These are phyloP conservation scores for Calameuta idolon DNA, from an alignment of 2,888 invertebrate species.

Conservation along the genomic window DNA sequence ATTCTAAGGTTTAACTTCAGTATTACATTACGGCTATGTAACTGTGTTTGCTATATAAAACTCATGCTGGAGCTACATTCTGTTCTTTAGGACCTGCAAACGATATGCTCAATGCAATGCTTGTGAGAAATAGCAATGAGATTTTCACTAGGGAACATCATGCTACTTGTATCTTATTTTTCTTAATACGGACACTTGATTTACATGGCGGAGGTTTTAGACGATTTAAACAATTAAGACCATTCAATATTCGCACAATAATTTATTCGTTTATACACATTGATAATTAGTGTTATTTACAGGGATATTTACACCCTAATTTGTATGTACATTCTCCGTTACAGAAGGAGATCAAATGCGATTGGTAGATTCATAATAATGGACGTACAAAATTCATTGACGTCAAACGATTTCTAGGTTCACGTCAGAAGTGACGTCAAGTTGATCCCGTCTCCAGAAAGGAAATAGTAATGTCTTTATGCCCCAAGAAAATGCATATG, in stretches of 20 bases:
- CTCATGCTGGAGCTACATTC: too few species aligned
- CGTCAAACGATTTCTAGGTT: not conserved
- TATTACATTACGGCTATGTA: too few species aligned
- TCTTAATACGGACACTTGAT: too few species aligned
- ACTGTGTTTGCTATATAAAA: too few species aligned
- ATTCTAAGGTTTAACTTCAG: too few species aligned
- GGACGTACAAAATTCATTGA: not conserved
- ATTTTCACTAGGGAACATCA: too few species aligned
- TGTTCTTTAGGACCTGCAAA: too few species aligned
- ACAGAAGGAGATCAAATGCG: not conserved
- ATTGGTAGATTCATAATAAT: not conserved
- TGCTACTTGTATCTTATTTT: too few species aligned
- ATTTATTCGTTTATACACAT: conserved; percentile 63
- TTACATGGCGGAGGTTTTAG: not conserved
- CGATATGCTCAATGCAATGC: too few species aligned
- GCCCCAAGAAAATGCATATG: not conserved
- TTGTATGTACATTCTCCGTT: conserved; percentile 2
- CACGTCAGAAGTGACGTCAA: not conserved
- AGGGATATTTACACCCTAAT: conserved; percentile 53
- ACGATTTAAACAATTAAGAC: not conserved
- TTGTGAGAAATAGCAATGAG: too few species aligned
- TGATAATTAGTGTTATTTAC: conserved; percentile 60
- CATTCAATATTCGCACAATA: conserved; percentile 44
- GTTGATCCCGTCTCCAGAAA: not conserved
- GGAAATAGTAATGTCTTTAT: not conserved